A percentile compares a stretch with the other conserved stretches of the same genome.
These are phyloP conservation scores for Amia ocellicauda DNA, from an alignment of 2,113 vertebrate species.

Conservation along the genomic window DNA sequence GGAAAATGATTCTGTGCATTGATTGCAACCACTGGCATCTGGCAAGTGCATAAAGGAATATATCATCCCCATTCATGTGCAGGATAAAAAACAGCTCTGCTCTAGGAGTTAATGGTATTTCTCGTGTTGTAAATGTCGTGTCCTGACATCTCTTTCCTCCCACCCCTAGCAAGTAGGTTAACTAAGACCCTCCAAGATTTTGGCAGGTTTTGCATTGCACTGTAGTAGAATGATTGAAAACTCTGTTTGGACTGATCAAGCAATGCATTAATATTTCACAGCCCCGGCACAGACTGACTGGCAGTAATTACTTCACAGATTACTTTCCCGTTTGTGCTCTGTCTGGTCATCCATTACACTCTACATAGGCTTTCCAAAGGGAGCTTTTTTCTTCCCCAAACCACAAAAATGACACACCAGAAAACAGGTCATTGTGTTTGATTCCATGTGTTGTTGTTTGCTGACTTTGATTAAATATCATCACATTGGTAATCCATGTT, in stretches of 20 bases:
- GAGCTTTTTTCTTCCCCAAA: neutral
- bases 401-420: neutral
- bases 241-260: conserved; percentile 37
- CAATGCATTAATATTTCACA: conserved; percentile 42
- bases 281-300: conserved; percentile 26
- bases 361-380: conserved; percentile 4
- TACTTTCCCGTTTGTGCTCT: conserved; percentile 34
- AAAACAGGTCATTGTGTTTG: neutral
- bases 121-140: conserved; percentile 18
- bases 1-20: neutral
- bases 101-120: conserved; percentile 15
- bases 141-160: conserved; percentile 17
- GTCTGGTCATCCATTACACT: conserved; percentile 44
- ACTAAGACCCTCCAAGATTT: conserved; percentile 8
- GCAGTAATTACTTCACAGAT: conserved; percentile 38
- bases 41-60: neutral
- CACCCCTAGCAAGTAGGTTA: conserved; percentile 19
- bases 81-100: conserved; percentile 20
- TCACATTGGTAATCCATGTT: neutral
- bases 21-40: neutral
- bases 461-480: neutral
- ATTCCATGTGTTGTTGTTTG: neutral
- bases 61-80: neutral
- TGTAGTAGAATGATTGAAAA: conserved; percentile 34
- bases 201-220: conserved; percentile 27